Evolutionary conservation across 2,888 invertebrate genomes (phyloP).

Genomic region (Chrysopilus asiliformis): DNA sequence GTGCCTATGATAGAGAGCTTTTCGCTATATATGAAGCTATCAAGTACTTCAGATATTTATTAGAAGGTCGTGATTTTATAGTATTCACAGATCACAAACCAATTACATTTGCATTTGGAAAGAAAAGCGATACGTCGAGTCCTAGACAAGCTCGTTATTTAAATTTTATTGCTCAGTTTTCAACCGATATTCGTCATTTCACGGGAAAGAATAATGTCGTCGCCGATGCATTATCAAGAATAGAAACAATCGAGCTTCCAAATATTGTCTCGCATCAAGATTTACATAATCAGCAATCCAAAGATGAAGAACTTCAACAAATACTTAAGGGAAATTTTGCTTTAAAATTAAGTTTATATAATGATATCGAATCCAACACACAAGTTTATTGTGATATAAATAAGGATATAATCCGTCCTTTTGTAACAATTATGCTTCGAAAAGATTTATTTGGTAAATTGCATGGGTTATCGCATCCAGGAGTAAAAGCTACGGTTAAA

Average conservation of each 20-base stretch:
- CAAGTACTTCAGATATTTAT: conserved; percentile 18
- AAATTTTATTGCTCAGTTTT: conserved; percentile 12
- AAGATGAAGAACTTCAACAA: conserved; percentile 9
- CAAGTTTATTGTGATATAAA: conserved; percentile 12
- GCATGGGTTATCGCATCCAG: conserved; percentile 13
- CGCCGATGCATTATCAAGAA: too few species aligned
- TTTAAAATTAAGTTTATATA: conserved; percentile 3
- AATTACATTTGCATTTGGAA: conserved; percentile 21
- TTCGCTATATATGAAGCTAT: conserved; percentile 27
- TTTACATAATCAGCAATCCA: conserved; percentile 10
- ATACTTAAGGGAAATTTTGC: conserved; percentile 1
- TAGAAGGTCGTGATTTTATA: conserved; percentile 15
- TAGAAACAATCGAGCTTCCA: not conserved
- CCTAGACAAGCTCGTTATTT: conserved; percentile 26
- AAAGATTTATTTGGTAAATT: conserved; percentile 10
- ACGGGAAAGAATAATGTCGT: conserved; percentile 1
- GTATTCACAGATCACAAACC: conserved; percentile 18
- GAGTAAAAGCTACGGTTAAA: conserved; percentile 5
- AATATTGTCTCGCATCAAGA: conserved; percentile 8
- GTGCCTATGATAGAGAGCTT: conserved; percentile 30
- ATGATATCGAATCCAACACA: conserved; percentile 3
- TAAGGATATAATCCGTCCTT: conserved; percentile 10
- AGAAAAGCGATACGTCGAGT: conserved; percentile 20
- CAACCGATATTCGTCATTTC: conserved; percentile 1
- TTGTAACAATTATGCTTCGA: conserved; percentile 11